A percentile compares a stretch with the other conserved stretches of the same genome.
Evolutionary conservation across 2,797 vertebrate species (phyloP).

Genomic region (Miichthys miiuy): DNA sequence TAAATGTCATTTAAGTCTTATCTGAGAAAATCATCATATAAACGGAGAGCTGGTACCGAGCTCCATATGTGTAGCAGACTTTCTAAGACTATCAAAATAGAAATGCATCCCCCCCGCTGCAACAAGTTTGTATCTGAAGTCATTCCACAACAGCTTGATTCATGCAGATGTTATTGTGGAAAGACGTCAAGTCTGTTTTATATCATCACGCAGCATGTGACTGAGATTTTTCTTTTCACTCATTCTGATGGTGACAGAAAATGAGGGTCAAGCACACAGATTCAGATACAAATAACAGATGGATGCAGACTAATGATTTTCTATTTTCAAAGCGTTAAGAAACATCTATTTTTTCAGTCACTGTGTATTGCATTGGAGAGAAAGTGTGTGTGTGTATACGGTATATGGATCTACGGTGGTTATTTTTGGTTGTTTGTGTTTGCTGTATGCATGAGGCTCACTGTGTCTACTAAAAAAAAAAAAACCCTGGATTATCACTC

Average conservation of each 20-base stretch:
- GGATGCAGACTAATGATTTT: conserved; percentile 20
- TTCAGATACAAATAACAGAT: conserved; percentile 7
- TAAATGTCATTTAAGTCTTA: conserved; percentile 33
- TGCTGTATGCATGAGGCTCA: neutral
- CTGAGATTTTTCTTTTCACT: conserved; percentile 16
- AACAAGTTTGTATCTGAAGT: conserved; percentile 43
- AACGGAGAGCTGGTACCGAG: neutral
- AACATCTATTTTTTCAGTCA: neutral
- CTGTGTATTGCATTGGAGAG: neutral
- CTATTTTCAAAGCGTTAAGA: conserved; percentile 21
- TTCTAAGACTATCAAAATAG: conserved; percentile 19
- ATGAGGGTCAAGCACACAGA: conserved; percentile 21
- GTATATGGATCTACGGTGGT: neutral
- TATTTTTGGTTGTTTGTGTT: neutral
- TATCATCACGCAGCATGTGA: conserved; percentile 35
- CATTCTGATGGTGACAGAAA: conserved; percentile 13
- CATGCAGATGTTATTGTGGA: conserved; percentile 34
- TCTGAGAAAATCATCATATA: conserved; percentile 21
- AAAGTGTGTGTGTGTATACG: neutral
- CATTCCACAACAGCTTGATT: conserved; percentile 13
- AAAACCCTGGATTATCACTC: neutral
- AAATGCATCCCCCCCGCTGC: conserved; percentile 1
- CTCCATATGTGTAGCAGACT: neutral
- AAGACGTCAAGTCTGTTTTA: conserved; percentile 47
- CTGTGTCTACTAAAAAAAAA: neutral